Evolutionary conservation across 2,113 vertebrate genomes (phyloP), one percentile per base, ranked within the genome.

Genomic region (Rhineura floridana): DNA sequence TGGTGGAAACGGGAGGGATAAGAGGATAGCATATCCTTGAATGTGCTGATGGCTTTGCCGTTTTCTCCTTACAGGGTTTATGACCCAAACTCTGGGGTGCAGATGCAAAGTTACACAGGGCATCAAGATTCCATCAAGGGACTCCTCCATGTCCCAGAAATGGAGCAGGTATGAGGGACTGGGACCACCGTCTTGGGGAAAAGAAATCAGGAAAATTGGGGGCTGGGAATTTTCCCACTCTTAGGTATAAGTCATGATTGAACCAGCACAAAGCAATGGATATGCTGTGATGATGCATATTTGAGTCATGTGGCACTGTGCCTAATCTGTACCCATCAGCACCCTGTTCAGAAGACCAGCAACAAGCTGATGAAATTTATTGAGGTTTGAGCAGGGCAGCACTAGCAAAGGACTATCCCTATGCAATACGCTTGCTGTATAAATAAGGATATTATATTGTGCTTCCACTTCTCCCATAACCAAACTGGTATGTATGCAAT

Each of bases 141-240:
- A 52, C 76, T 94, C 81, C 84, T 93, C 82, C 94, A 94, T 78
- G 84, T 94, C 63, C 89, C 94, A 81, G 94, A 94, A 79, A 90
- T 89, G 65, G 75, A 88, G 30, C 92, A 94, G 93, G 94, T 94
- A 90, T 6, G 72, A 63, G 59, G 44, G 59, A 48, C 6, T 67
- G 46, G 44, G 23, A 21, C 21, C 42, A 65, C 0, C 13, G 55
- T 2, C 13, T 39, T 12, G 33, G 59, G n/a, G 42, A 23, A 63
- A 62, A 44, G 15, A n/a, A n/a, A 9, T 62, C 70, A 12, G 28
- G 72, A 42, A 5, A 28, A 19, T 5, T n/a, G 17, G 48, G 19
- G 23, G 12, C 25, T 72, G 72, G 30, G 28, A n/a, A 19, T 50
- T 63, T 77, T 36, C 30, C 33, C 19, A 65, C 17, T 48, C 30